Base-by-base conservation (phyloP, 2,113 vertebrate species). In the Heterotilapia buettikoferi region DNA sequence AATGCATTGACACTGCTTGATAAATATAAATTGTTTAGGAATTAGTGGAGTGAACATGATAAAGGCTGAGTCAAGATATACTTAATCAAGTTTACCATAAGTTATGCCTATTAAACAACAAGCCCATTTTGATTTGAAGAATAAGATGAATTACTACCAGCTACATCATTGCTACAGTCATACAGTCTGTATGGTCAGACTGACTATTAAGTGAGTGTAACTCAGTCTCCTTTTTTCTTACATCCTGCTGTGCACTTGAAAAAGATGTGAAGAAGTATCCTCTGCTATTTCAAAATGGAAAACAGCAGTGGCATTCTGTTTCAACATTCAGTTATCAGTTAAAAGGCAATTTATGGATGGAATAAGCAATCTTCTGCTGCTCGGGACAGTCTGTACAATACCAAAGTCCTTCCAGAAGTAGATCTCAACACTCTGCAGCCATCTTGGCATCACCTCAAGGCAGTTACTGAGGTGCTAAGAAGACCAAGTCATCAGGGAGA, bases 251-350 rank as follows among this genome's bases (percentile, higher is more conserved):
- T 68, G 82, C 26, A 24, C 40, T 59, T 88, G 45, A 80, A 84
- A 29, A 54, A 80, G 18, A 86, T 86, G 40, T 80, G 68, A 83
- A 61, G 82, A 80, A 31, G 10, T 61, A 29, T 88, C 81, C 21
- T 88, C 76, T 56, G 43, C 78, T 47, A 43, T 29, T 47, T 47
- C 9, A 10, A 21, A 40, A 80, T 61, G 61, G 76, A 36, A 47
- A 84, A 61, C 61, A 8, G 50, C 14, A 3, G 59, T 53, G 79
- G 45, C 54, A 8, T 45, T 87, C 53, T 84, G 18, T 57, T 59
- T 82, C 84, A 83, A 29, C 53, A 53, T 50, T 29, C 63, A 54
- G 0, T 86, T 40, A 1, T 84, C 31, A 18, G 19, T 86, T 52
- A 79, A 24, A 84, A 54, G 56, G 43, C 21, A 56, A 8, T 19